Conservation (phyloP, 2,113 vertebrate genomes). For the Tor tambroides region DNA sequence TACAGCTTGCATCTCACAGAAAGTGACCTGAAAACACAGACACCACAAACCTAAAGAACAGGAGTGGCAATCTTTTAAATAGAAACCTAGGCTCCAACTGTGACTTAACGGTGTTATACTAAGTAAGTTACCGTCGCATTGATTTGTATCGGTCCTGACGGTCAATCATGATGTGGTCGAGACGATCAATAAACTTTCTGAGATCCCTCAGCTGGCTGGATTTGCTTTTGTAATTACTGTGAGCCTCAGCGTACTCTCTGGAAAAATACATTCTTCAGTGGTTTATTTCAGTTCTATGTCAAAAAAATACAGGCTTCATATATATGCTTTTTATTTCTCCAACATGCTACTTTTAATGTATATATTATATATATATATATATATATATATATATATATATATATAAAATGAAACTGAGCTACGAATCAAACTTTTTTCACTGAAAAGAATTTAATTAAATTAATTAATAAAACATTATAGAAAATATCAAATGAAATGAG, state of each 20-base stretch:
- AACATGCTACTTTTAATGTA: background rate
- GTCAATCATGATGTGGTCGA: constrained; percentile 86
- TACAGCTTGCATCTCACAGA: constrained; percentile 84
- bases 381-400: too few relatives aligned
- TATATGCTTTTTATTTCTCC: background rate
- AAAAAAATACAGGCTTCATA: background rate
- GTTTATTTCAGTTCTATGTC: background rate
- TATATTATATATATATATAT: too few relatives aligned
- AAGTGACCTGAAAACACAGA: constrained; percentile 74
- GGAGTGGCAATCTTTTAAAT: background rate
- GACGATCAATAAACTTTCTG: constrained; percentile 80
- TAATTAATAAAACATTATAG: too few relatives aligned
- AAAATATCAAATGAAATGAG: too few relatives aligned
- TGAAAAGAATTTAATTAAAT: too few relatives aligned
- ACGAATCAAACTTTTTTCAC: too few relatives aligned
- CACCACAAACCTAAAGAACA: background rate
- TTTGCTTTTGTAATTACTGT: constrained; percentile 83
- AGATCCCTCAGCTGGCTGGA: constrained; percentile 84
- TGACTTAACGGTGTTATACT: background rate
- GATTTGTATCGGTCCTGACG: constrained; percentile 81
- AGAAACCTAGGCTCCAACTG: background rate
- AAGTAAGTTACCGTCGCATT: constrained; percentile 77
- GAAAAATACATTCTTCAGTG: background rate
- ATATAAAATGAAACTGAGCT: too few relatives aligned
- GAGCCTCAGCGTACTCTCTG: constrained; percentile 85